phyloP scores from a whole-genome alignment of 2,113 vertebrate species.

The Notothenia rossii region DNA sequence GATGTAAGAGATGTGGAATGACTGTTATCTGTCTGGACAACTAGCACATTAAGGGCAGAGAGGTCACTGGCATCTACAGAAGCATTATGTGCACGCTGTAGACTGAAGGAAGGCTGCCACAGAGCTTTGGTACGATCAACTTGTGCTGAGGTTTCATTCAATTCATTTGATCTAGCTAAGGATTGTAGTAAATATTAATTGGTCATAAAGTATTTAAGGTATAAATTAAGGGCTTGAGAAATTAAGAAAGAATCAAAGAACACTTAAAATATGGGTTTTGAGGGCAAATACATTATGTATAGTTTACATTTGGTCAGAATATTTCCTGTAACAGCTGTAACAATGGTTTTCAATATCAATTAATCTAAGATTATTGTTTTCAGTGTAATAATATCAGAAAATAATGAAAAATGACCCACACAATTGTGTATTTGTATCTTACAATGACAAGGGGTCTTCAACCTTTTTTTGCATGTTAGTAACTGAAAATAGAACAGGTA shows the following conservation, averaged over 20 bases:
- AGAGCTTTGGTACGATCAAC: slow-evolving; percentile 8
- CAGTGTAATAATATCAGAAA: neutral
- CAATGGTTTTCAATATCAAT: neutral
- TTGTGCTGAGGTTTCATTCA: slow-evolving; percentile 12
- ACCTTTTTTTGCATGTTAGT: no score
- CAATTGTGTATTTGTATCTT: no score
- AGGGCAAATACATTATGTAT: neutral
- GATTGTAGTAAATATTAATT: neutral
- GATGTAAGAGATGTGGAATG: slow-evolving; percentile 59
- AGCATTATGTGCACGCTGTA: slow-evolving; percentile 42
- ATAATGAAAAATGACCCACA: neutral
- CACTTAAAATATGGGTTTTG: neutral
- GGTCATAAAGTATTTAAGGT: neutral
- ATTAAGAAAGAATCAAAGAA: neutral
- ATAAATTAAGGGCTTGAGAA: neutral
- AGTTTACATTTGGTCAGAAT: neutral
- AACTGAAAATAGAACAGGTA: no score
- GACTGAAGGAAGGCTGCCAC: slow-evolving; percentile 40
- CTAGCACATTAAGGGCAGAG: slow-evolving; percentile 59
- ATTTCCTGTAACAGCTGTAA: neutral
- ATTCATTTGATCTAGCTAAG: neutral
- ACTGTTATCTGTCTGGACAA: slow-evolving; percentile 69
- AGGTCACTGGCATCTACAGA: slow-evolving; percentile 50
- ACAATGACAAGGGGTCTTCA: no score
- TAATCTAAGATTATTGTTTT: neutral